phyloP scores from a whole-genome alignment of 2,113 vertebrate genomes.

The Glaucidium brasilianum region DNA sequence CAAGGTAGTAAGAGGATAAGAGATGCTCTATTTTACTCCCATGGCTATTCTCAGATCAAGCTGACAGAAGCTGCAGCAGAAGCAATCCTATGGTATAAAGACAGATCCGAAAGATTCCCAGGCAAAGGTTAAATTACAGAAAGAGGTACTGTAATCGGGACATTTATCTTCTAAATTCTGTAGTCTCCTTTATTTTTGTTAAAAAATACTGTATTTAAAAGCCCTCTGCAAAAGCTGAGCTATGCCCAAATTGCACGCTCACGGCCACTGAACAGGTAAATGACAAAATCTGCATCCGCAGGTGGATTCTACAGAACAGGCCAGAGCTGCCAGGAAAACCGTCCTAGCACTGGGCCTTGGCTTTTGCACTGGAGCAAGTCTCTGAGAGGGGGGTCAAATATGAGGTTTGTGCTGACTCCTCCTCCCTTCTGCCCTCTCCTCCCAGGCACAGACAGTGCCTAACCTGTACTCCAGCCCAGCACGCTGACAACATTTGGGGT shows the following conservation, averaged over 20 bases:
- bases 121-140: background rate
- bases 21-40: background rate
- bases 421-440: background rate
- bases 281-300: background rate
- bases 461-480: background rate
- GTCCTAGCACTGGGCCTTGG: background rate
- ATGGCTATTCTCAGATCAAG: conserved; percentile 27
- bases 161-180: background rate
- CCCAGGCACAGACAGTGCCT: background rate
- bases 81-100: conserved; percentile 11
- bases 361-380: background rate
- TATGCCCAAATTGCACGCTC: background rate
- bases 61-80: background rate
- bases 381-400: background rate
- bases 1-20: background rate
- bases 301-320: background rate
- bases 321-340: background rate
- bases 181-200: background rate
- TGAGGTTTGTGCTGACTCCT: background rate
- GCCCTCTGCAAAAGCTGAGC: background rate
- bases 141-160: background rate
- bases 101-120: background rate
- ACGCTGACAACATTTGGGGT: rapidly evolving
- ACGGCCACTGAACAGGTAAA: background rate
- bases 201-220: background rate